Base-by-base conservation (phyloP, 1,140 invertebrate species). In the Halesus radiatus region DNA sequence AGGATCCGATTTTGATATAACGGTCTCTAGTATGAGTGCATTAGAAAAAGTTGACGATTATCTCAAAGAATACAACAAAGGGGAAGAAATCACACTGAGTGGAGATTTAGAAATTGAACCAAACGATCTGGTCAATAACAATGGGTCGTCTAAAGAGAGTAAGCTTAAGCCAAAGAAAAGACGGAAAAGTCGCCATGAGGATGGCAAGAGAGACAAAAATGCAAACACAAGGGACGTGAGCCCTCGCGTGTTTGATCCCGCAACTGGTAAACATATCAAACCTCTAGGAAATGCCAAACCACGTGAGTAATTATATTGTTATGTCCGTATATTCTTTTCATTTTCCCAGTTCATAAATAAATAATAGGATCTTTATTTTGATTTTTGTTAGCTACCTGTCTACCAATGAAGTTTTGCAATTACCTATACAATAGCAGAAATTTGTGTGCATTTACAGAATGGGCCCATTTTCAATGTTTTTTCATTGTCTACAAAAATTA, bases 21-120 rank as follows among this genome's bases (percentile, higher is more conserved):
- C 89, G 20, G 88, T 88, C 0, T 90, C 89, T 56, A 90, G 89
- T 85, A 85, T 90, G 56, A 89, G 88, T 85, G 89, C 89, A 64
- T 85, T 90, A 76, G 89, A 90, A 84, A 89, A 88, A 84, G 88
- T 90, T 76, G 89, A 90, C 84, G 89, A 89, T 78, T 90, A 90
- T 81, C 84, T 90, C 15, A 89, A 88, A 84, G 88, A 90, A 79
- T 90, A 90, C 64, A 89, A 90, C 53, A 89, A 88, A 83, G 87
- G 88, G 81, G 88, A 90, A 85, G 88, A 88, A 4, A 88, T 89
- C 3, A 90, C 88, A n/a, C 78, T 90, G 5, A 89, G 88, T 72
- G 89, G 89, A 23, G 89, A 90, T 58, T 79, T 90, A 45, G 88
- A 90, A 80, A 89, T 89, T 70, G 89, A 89, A 76, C 84, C 85